Base-by-base conservation (phyloP, 1,140 invertebrate genomes). In the Cylas formicarius region DNA sequence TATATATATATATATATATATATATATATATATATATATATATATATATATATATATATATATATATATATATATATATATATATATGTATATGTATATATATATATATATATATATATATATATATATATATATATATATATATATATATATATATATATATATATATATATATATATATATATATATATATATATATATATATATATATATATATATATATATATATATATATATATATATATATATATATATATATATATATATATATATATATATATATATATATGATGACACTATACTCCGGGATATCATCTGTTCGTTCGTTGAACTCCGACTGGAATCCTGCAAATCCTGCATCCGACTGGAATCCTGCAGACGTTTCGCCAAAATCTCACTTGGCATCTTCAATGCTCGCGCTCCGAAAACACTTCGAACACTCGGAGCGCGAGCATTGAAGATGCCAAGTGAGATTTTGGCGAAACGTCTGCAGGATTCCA, bases 11-110 rank as follows among this genome's bases (percentile, higher is more conserved):
- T 34, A 14, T 34, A 34, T 34, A 34, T 34, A 14, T 34, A 34
- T 34, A 34, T 34, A 34, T 34, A 34, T 34, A 34, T 34, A 34
- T 34, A 34, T 34, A 34, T 34, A 34, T 34, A 34, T 34, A 34
- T 34, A 34, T 34, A 29, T 34, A 34, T 34, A 34, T 34, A 34
- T 34, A 34, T 34, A 34, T 34, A 34, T 34, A 34, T 34, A 34
- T 34, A 34, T 34, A 34, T 34, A 34, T 34, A 34, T 34, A 34
- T 34, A 29, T 34, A 34, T 34, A 34, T 34, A 34, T 34, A 34
- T 34, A 34, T 14, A 34, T 14, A 34, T 34, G n/a, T 14, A 34
- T 34, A 34, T 34, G 17, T 34, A 34, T 34, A 34, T 34, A 34
- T 34, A 14, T 34, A 34, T 34, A 34, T 34, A 34, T 34, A 34